Conservation (phyloP, 2,797 vertebrate genomes). For the Ceyx erithaca region DNA sequence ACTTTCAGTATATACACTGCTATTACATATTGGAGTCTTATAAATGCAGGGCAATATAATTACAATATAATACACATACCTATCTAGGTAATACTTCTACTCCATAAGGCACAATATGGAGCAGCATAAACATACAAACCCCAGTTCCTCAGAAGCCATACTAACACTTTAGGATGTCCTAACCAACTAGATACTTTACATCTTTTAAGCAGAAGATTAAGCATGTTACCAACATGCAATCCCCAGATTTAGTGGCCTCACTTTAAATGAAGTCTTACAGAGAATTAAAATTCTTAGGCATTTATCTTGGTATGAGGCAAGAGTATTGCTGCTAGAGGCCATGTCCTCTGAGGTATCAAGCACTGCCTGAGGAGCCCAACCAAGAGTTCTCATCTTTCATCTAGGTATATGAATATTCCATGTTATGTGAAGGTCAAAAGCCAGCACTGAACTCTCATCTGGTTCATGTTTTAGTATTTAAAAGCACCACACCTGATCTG, state of each 20-base stretch:
- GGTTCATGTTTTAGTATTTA: constrained; percentile 41
- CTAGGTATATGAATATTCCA: constrained; percentile 41
- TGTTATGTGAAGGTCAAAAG: constrained; percentile 45
- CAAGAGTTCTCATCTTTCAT: constrained; percentile 16
- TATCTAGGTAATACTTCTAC: background rate
- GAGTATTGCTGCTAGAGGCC: background rate
- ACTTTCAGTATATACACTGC: background rate
- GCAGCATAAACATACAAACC: background rate
- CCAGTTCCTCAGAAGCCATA: background rate
- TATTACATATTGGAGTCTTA: background rate
- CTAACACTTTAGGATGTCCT: background rate
- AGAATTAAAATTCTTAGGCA: constrained; percentile 6
- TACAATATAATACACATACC: background rate
- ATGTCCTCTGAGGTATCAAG: background rate
- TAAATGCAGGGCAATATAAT: background rate
- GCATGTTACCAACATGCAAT: background rate
- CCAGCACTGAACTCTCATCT: constrained; percentile 13
- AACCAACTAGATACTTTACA: background rate
- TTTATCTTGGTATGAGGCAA: constrained; percentile 6
- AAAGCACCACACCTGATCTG: background rate
- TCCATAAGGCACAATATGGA: background rate
- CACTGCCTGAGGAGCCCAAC: background rate
- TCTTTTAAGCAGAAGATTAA: constrained; percentile 15
- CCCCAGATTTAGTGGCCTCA: background rate
- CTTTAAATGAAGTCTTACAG: background rate